Conservation (phyloP, 2,797 vertebrate species). For the Lepidocolaptes lacrymiger region DNA sequence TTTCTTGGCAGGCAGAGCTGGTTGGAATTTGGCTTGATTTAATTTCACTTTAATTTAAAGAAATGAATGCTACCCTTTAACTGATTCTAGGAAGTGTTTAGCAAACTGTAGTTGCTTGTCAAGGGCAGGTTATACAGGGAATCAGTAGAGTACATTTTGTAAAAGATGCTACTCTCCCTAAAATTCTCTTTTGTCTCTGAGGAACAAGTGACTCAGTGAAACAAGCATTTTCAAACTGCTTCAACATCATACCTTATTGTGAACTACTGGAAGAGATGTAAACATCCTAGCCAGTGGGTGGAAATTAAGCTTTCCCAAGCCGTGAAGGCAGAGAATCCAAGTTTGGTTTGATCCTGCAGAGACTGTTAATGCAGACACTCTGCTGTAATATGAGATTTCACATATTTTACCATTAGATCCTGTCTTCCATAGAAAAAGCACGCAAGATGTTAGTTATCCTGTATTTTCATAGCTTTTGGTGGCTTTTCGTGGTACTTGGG, state of each 20-base stretch:
- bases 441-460: neutral
- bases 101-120: neutral
- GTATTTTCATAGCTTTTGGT: neutral
- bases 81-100: neutral
- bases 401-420: neutral
- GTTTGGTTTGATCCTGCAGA: neutral
- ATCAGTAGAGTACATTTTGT: neutral
- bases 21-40: neutral
- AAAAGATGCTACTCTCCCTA: neutral
- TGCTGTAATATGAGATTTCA: neutral
- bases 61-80: neutral
- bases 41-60: slow-evolving; percentile 11
- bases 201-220: neutral
- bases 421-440: neutral
- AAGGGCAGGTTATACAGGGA: neutral
- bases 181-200: neutral
- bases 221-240: neutral
- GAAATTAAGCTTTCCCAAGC: neutral
- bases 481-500: neutral
- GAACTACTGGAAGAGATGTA: neutral
- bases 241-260: neutral
- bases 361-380: neutral
- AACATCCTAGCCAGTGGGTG: neutral
- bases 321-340: neutral
- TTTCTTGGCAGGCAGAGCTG: neutral